Evolutionary conservation across 2,888 invertebrate species (phyloP).

Genomic region (Crocallis elinguaria): DNA sequence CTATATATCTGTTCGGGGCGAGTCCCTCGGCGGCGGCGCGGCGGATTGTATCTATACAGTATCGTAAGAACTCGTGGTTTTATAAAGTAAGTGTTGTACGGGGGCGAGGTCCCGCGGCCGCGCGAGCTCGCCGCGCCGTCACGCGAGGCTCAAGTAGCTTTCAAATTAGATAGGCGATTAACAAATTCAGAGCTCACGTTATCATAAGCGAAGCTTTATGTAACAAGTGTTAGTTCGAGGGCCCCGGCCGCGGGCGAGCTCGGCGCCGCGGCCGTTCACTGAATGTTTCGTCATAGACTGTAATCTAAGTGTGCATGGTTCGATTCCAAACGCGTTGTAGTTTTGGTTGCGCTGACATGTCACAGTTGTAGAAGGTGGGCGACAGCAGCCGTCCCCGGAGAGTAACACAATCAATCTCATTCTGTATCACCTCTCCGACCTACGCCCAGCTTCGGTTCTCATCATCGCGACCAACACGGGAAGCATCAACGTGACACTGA

Average conservation of each 20-base stretch:
- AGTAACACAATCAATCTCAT: conserved; percentile 61
- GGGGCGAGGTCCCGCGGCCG: conserved; percentile 68
- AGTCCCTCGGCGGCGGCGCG: conserved; percentile 56
- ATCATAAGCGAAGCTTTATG: conserved; percentile 78
- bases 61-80: conserved; percentile 63
- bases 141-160: conserved; percentile 70
- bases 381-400: conserved; percentile 78
- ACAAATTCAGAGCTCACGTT: conserved; percentile 76
- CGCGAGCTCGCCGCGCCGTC: conserved; percentile 55
- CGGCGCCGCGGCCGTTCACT: conserved; percentile 53
- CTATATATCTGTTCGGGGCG: conserved; percentile 62
- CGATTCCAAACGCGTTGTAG: conserved; percentile 15
- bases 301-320: conserved; percentile 11
- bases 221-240: conserved; percentile 65
- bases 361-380: conserved; percentile 54
- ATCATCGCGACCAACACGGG: conserved; percentile 20
- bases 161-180: conserved; percentile 82
- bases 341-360: conserved; percentile 30
- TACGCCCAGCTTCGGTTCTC: conserved; percentile 67
- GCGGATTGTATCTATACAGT: conserved; percentile 66
- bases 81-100: conserved; percentile 65
- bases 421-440: conserved; percentile 72
- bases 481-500: conserved; percentile 13
- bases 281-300: conserved; percentile 43
- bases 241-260: conserved; percentile 55